Evolutionary conservation across 2,797 vertebrate species (phyloP), one percentile per base, ranked within the genome.

Genomic region (Gephyroberyx darwinii): DNA sequence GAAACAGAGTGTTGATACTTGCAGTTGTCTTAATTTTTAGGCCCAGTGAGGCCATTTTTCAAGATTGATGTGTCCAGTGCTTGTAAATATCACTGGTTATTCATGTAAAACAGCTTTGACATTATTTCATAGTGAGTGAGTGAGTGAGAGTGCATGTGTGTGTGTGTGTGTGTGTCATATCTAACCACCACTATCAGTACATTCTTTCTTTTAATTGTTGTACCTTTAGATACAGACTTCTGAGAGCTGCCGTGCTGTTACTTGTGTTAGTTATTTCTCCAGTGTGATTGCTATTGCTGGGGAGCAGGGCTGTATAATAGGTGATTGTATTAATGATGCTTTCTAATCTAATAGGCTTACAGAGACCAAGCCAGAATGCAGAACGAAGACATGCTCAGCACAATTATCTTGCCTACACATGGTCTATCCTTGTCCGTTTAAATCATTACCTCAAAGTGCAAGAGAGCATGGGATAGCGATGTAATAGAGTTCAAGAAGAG

Each of bases 341-440:
- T 78, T 83, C 75, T 91, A 84, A 90, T 90, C 65, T 84, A 83
- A 92, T 89, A 90, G 82, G 68, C 60, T 84, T 77, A 77, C 72
- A 84, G 65, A 86, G 78, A 85, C 82, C 71, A 75, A 83, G 74
- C 63, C 70, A 69, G 74, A 58, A 80, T 67, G 58, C 72, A 80
- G 68, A 83, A 78, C 79, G 85, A 86, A 82, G 80, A 51, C 77
- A 64, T 3, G 17, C 69, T 81, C 5, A 43, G 51, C 67, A 68
- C 66, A 14, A 61, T 72, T 75, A 71, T 71, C 80, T 67, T 74
- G 69, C 63, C 71, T 57, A 62, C 61, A 55, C 56, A 52, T 69
- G 33, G 71, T 68, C 65, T 78, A 82, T 82, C 90, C 84, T 81
- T 87, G 82, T 86, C 86, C 80, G 53, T 65, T 81, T 51, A 39